phyloP scores from a whole-genome alignment of 2,888 invertebrate genomes.

The Trissolcus brochymenae region DNA sequence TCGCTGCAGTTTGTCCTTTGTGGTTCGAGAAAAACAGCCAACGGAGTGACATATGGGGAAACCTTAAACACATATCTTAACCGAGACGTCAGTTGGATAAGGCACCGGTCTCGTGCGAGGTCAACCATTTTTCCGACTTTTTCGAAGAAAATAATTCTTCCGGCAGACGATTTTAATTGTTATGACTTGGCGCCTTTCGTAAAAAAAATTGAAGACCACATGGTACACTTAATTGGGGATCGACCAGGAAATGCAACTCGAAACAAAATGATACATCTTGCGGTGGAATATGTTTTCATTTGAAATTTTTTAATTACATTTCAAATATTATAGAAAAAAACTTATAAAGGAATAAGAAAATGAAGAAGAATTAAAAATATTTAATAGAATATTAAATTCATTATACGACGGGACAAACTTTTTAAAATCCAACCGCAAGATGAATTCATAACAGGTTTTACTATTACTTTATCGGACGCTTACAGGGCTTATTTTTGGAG shows the following conservation, averaged over 20 bases:
- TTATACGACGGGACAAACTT: background rate
- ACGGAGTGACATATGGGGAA: constrained; percentile 30
- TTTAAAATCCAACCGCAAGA: constrained; percentile 12
- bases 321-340: too few species aligned
- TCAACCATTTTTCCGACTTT: too few species aligned
- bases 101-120: too few species aligned
- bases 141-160: too few species aligned
- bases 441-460: constrained; percentile 25
- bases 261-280: too few species aligned
- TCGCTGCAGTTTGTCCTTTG: constrained; percentile 2
- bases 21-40: constrained; percentile 10
- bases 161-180: background rate
- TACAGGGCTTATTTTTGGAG: constrained; percentile 25
- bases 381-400: too few species aligned
- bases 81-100: too few species aligned
- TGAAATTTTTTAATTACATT: too few species aligned
- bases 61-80: constrained; percentile 17
- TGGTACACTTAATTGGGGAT: background rate
- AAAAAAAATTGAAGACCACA: constrained; percentile 15
- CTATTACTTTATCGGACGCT: constrained; percentile 41
- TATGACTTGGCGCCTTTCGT: constrained; percentile 11
- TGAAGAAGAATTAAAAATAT: too few species aligned
- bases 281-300: too few species aligned
- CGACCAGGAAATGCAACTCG: too few species aligned
- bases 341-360: too few species aligned